phyloP scores from a whole-genome alignment of 2,888 invertebrate genomes.

The Scaeva pyrastri region DNA sequence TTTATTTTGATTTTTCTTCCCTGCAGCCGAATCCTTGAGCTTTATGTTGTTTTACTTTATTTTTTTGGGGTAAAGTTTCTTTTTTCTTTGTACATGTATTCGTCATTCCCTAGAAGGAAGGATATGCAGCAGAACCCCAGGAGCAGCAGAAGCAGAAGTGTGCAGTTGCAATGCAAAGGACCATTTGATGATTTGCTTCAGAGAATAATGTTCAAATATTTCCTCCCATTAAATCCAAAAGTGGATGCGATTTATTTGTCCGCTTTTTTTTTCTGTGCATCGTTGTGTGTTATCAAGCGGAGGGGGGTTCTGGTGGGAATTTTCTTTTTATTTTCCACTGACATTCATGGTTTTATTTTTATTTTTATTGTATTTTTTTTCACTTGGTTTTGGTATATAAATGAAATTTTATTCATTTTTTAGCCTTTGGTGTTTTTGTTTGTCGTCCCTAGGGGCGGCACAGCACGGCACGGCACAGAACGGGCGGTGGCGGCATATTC shows the following conservation, averaged over 20 bases:
- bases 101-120: constrained; percentile 32
- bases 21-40: constrained; percentile 15
- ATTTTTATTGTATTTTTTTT: constrained; percentile 7
- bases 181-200: constrained; percentile 67
- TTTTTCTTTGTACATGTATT: constrained; percentile 5
- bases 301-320: constrained; percentile 12
- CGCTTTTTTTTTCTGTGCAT: constrained; percentile 21
- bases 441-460: background rate
- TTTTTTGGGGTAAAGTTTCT: constrained; percentile 22
- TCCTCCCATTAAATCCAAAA: constrained; percentile 70
- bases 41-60: background rate
- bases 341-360: constrained; percentile 15
- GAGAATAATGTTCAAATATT: constrained; percentile 71
- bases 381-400: constrained; percentile 21
- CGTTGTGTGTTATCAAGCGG: constrained; percentile 7
- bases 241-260: constrained; percentile 70
- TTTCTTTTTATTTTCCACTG: constrained; percentile 18
- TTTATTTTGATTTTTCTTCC: constrained; percentile 9
- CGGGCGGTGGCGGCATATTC: too few relatives aligned
- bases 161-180: constrained; percentile 11
- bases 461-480: too few relatives aligned
- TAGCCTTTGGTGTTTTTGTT: constrained; percentile 1
- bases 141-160: constrained; percentile 12
- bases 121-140: constrained; percentile 39
- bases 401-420: constrained; percentile 43